Conservation (phyloP, 92 coral and sea anemone genomes). For the Meandrina meandrites region DNA sequence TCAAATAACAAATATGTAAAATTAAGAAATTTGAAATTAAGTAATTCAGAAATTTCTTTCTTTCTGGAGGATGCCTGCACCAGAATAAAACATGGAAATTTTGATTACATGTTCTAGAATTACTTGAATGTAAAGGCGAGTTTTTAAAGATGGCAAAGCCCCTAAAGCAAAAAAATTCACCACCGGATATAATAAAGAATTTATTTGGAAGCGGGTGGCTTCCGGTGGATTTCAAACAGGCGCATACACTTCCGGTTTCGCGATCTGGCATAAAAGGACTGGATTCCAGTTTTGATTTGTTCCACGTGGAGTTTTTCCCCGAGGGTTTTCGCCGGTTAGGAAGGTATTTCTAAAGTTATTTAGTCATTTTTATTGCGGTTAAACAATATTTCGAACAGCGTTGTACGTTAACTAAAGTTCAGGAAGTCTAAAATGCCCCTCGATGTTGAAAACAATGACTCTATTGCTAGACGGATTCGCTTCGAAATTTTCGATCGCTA, state of each 20-base stretch:
- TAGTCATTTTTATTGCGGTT: neutral
- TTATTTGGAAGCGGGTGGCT: neutral
- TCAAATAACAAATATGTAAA: too few relatives aligned
- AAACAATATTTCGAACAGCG: neutral
- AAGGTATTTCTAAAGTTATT: constrained; percentile 7
- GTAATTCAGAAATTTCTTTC: too few relatives aligned
- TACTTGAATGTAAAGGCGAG: too few relatives aligned
- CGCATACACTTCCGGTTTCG: neutral
- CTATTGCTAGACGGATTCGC: neutral
- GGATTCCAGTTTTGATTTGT: constrained; percentile 8
- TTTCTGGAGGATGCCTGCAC: too few relatives aligned
- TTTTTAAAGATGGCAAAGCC: too few relatives aligned
- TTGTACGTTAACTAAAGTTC: neutral
- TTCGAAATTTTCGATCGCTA: neutral
- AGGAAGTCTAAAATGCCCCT: neutral
- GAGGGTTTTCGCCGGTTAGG: too few relatives aligned
- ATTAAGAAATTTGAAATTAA: too few relatives aligned
- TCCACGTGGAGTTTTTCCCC: neutral
- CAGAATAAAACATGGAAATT: too few relatives aligned
- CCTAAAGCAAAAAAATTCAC: too few relatives aligned
- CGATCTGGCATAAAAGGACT: neutral
- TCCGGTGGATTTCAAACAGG: constrained; percentile 22
- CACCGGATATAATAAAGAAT: too few relatives aligned
- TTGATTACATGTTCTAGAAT: too few relatives aligned
- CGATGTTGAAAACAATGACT: neutral